phyloP scores from a whole-genome alignment of 2,888 invertebrate species.

The Cataglyphis rosenhaueri region DNA sequence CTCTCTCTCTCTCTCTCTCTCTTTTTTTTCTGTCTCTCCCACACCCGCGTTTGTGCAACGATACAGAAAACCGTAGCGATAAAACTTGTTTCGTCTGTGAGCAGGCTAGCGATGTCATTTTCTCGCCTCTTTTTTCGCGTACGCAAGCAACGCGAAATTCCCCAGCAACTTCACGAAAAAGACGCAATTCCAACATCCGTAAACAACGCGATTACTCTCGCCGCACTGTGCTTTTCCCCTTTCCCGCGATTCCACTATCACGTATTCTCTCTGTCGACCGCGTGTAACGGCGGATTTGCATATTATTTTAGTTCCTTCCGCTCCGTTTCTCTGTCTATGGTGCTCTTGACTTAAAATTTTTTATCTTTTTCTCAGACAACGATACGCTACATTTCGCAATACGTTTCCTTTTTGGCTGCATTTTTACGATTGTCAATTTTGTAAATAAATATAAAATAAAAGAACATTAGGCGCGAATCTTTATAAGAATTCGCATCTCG shows the following conservation, averaged over 20 bases:
- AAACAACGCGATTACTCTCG: constrained; percentile 40
- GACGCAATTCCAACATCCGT: constrained; percentile 29
- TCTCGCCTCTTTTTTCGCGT: background rate
- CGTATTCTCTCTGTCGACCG: background rate
- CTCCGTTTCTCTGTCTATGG: background rate
- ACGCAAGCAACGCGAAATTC: background rate
- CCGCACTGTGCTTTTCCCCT: background rate
- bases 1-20: background rate
- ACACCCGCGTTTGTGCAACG: constrained; percentile 22
- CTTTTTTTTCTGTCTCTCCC: background rate
- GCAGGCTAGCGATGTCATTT: constrained; percentile 4
- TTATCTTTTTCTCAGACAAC: background rate
- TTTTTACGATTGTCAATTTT: background rate
- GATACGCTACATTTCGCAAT: background rate
- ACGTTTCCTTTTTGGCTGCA: background rate
- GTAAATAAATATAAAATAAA: background rate
- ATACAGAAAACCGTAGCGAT: constrained; percentile 22
- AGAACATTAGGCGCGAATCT: background rate
- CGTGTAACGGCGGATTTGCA: constrained; percentile 12
- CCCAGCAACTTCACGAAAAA: constrained; percentile 1
- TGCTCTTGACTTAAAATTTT: constrained; percentile 14
- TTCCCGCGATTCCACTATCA: background rate
- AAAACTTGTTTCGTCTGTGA: constrained; percentile 19
- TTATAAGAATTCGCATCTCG: background rate
- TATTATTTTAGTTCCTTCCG: background rate